Evolutionary conservation across 2,888 invertebrate genomes (phyloP).

Genomic region (Sialis fuliginosa): DNA sequence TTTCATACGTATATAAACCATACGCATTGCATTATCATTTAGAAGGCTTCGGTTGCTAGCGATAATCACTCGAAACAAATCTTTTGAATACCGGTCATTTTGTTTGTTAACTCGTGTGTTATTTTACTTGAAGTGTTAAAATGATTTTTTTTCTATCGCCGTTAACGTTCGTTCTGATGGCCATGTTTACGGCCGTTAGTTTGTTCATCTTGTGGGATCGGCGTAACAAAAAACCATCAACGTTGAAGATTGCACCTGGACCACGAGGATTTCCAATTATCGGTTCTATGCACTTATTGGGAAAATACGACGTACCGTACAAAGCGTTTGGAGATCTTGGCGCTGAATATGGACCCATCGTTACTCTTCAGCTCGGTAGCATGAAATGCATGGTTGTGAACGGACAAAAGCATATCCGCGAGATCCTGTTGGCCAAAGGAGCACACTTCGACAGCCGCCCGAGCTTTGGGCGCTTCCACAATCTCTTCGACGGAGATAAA

Average conservation of each 20-base stretch:
- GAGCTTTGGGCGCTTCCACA: slow-evolving; percentile 40
- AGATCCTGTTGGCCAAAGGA: slow-evolving; percentile 36
- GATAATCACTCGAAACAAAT: not conserved
- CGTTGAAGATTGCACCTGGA: slow-evolving; percentile 28
- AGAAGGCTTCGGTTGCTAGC: slow-evolving; percentile 3
- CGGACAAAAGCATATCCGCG: slow-evolving; percentile 36
- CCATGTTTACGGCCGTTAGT: not conserved
- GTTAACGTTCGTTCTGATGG: slow-evolving; percentile 1
- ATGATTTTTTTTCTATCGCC: slow-evolving; percentile 5
- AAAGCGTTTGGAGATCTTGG: slow-evolving; percentile 35
- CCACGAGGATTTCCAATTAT: slow-evolving; percentile 34
- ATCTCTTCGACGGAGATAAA: slow-evolving; percentile 43
- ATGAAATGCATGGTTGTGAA: slow-evolving; percentile 37
- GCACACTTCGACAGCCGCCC: slow-evolving; percentile 45
- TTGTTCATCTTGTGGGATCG: slow-evolving; percentile 2
- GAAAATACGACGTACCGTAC: slow-evolving; percentile 38
- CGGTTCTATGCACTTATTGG: slow-evolving; percentile 35
- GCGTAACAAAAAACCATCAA: slow-evolving; percentile 2
- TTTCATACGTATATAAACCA: slow-evolving; percentile 1
- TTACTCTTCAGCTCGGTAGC: slow-evolving; percentile 34
- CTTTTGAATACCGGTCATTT: not conserved
- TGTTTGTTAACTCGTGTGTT: not conserved
- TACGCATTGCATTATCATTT: not conserved
- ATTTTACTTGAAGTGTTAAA: not conserved
- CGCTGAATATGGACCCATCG: slow-evolving; percentile 31